Conservation (phyloP, 2,888 invertebrate species). For the Aquatica leii region DNA sequence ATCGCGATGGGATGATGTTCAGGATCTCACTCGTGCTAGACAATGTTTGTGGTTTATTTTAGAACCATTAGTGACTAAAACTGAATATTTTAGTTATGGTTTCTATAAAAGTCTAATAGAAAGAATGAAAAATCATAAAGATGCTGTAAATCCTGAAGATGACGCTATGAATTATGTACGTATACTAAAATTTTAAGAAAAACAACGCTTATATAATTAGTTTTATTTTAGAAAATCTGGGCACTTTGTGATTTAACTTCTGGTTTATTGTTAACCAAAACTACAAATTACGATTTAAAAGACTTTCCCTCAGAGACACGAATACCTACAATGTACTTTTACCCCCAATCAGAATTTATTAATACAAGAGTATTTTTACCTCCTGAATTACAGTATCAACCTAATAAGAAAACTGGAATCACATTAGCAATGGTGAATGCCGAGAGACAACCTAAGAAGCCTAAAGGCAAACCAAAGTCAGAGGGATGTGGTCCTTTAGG, state of each 20-base stretch:
- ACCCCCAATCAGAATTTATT: slow-evolving; percentile 75
- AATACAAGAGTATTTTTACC: slow-evolving; percentile 86
- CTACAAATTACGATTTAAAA: slow-evolving; percentile 86
- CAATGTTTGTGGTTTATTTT: slow-evolving; percentile 94
- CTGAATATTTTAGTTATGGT: slow-evolving; percentile 93
- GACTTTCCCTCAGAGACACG: slow-evolving; percentile 87
- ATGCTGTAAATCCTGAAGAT: slow-evolving; percentile 84
- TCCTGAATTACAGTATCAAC: slow-evolving; percentile 73
- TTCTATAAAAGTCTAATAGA: slow-evolving; percentile 95
- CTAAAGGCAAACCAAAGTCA: slow-evolving; percentile 62
- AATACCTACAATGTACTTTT: slow-evolving; percentile 91
- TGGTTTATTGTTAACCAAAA: slow-evolving; percentile 87
- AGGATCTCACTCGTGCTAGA: slow-evolving; percentile 79
- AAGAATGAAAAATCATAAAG: slow-evolving; percentile 93
- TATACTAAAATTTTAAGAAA: slow-evolving; percentile 39
- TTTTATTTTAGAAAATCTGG: slow-evolving; percentile 84
- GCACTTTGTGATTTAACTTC: slow-evolving; percentile 95
- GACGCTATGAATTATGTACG: slow-evolving; percentile 84
- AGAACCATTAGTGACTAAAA: slow-evolving; percentile 92
- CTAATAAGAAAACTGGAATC: slow-evolving; percentile 59
- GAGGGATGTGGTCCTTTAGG: slow-evolving; percentile 67
- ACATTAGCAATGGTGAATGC: slow-evolving; percentile 60
- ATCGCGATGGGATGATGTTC: slow-evolving; percentile 77
- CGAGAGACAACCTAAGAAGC: slow-evolving; percentile 58
- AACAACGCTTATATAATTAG: not conserved